Base-by-base conservation (phyloP, 2,797 vertebrate species). In the Anableps anableps region DNA sequence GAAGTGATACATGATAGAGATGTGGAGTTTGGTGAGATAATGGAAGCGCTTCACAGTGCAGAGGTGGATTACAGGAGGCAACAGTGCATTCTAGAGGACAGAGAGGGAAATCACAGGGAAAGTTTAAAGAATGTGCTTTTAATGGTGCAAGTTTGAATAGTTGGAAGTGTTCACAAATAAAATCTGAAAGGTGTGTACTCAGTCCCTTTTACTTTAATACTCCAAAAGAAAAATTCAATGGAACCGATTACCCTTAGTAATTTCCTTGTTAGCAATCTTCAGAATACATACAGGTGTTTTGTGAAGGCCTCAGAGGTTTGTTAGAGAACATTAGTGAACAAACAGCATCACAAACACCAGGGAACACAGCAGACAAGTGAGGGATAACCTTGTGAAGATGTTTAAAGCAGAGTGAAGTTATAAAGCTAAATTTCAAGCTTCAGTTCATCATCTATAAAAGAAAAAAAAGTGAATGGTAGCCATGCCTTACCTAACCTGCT, bases 11-110 rank as follows among this genome's bases (percentile, higher is more conserved):
- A 82, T 60, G 85, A 91, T 85, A 82, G 85, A 88, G 80, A 77
- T 83, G 84, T 83, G 82, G 86, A 86, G 83, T 79, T 75, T 76
- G 80, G 71, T 60, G 85, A 82, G 83, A 85, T 60, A 90, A 83
- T 86, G 83, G 88, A 84, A 84, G 87, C 82, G 88, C 86, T 85
- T 72, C 50, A 0, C 74, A 79, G 72, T 77, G 77, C 23, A 0
- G 45, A 51, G 68, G 81, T 11, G 72, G 73, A 71, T 90, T 88
- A 72, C 72, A 88, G 91, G 88, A 93, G 84, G 81, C 93, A 94
- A 93, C 91, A 95, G 92, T 90, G 89, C 89, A 79, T 86, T 86
- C 94, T 94, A 88, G 88, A 92, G 94, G 91, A 34, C 72, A 75
- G 11, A 68, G 14, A 71, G 53, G 36, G 41, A 77, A 81, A 86